Conservation (phyloP, 2,113 vertebrate genomes). For the Chrysochloris asiatica region DNA sequence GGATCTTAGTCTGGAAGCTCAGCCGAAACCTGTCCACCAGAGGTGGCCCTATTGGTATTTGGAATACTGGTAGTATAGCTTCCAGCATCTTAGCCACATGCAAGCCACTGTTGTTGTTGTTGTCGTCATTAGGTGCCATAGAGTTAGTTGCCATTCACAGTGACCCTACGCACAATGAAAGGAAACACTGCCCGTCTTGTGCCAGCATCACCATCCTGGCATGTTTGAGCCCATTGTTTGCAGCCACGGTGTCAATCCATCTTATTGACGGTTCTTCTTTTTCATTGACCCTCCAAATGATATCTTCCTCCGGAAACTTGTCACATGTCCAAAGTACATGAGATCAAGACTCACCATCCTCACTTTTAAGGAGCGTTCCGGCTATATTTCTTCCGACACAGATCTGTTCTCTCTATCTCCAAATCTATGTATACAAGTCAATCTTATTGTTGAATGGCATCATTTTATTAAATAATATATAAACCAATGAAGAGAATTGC, state of each 20-base stretch:
- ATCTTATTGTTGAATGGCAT: not conserved
- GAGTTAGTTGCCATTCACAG: not conserved
- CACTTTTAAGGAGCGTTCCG: no score
- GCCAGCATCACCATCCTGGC: no score
- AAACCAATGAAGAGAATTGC: not conserved
- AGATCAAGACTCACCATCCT: no score
- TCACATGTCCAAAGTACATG: no score
- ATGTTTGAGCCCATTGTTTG: no score
- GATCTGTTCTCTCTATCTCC: not conserved
- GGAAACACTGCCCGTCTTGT: no score
- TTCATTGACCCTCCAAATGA: no score
- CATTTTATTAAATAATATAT: not conserved
- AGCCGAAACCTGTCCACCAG: not conserved
- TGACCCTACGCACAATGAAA: no score
- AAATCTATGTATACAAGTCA: not conserved
- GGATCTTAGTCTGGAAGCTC: not conserved
- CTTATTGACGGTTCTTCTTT: no score
- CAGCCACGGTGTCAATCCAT: no score
- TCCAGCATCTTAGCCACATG: not conserved
- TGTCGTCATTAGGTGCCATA: not conserved
- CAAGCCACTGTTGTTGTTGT: not conserved
- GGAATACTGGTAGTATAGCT: not conserved
- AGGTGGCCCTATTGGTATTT: not conserved
- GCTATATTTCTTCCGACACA: no score
- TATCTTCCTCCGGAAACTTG: no score